Evolutionary conservation across 2,888 invertebrate genomes (phyloP), one percentile per base, ranked within the genome.

Genomic region (Cryptocephalus primarius): DNA sequence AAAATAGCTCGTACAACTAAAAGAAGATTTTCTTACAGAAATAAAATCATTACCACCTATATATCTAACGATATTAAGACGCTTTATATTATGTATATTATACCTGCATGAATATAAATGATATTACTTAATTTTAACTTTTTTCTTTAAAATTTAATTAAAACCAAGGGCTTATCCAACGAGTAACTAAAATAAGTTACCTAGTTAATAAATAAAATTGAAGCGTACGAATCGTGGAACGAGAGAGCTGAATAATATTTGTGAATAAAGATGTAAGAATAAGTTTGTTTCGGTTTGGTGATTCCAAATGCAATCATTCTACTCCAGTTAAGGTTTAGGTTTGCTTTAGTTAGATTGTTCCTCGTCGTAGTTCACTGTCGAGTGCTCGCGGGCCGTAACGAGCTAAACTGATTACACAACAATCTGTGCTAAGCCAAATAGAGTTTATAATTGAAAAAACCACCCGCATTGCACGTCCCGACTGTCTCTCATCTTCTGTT

Each of bases 381-480:
- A 68, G 62, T 69, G 69, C 67, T 63, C 67, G 63, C 69, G 66
- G 65, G 62, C 67, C 65, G 65, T 69, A 69, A 69, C 68, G 63
- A 69, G 66, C 66, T 70, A 70, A 70, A 69, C 70, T 70, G 70
- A 70, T 70, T 70, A 70, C 69, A 68, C 68, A 69, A 69, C 70
- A 70, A 70, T 70, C 70, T 69, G 69, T 68, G 68, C 68, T 70
- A 71, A 71, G 70, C 70, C 69, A 71, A 71, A 71, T 71, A 69
- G 71, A 71, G 70, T 71, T 71, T 70, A 70, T 71, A 71, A 71
- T 71, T 71, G 70, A 71, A 71, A 71, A 71, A 71, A 70, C 68
- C 68, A 62, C 63, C 63, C 57, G 59, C 58, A 52, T 52, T 50
- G 51, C 54, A 49, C 46, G 50, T 36, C 12, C n/a, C 36, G 36